phyloP scores from a whole-genome alignment of 2,888 invertebrate genomes.

The Dasypolia templi region DNA sequence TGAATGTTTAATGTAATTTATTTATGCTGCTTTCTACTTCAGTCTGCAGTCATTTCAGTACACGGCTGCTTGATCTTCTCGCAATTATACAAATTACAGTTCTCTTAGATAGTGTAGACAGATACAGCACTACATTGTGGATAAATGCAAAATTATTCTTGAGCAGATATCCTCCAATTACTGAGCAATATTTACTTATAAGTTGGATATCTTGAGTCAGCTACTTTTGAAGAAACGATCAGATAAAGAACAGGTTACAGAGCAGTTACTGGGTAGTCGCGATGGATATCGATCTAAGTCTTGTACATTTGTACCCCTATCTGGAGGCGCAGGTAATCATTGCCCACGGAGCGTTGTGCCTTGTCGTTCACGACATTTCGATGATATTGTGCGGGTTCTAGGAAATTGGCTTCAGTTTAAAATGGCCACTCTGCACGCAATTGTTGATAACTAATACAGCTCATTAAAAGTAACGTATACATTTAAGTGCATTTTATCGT shows the following conservation, averaged over 20 bases:
- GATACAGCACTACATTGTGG: conserved; percentile 39
- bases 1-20: conserved; percentile 64
- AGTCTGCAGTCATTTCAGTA: conserved; percentile 53
- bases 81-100: conserved; percentile 54
- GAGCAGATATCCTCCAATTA: conserved; percentile 44
- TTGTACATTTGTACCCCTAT: conserved; percentile 47
- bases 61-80: conserved; percentile 38
- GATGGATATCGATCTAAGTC: conserved; percentile 68
- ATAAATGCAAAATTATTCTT: conserved; percentile 42
- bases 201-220: conserved; percentile 42
- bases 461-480: conserved; percentile 22
- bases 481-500: conserved; percentile 25
- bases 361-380: conserved; percentile 54
- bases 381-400: conserved; percentile 43
- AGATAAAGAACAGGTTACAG: conserved; percentile 68
- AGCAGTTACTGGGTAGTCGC: conserved; percentile 65
- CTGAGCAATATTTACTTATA: conserved; percentile 43
- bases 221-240: conserved; percentile 64
- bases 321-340: conserved; percentile 54
- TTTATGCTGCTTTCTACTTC: conserved; percentile 57
- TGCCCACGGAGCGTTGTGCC: conserved; percentile 33
- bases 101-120: conserved; percentile 42
- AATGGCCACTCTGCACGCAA: conserved; percentile 33
- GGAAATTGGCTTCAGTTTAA: conserved; percentile 33
- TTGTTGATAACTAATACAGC: conserved; percentile 17